A percentile compares a stretch with the other conserved stretches of the same genome.
phyloP scores from a whole-genome alignment of 2,113 vertebrate genomes.

The Syrrhaptes paradoxus region DNA sequence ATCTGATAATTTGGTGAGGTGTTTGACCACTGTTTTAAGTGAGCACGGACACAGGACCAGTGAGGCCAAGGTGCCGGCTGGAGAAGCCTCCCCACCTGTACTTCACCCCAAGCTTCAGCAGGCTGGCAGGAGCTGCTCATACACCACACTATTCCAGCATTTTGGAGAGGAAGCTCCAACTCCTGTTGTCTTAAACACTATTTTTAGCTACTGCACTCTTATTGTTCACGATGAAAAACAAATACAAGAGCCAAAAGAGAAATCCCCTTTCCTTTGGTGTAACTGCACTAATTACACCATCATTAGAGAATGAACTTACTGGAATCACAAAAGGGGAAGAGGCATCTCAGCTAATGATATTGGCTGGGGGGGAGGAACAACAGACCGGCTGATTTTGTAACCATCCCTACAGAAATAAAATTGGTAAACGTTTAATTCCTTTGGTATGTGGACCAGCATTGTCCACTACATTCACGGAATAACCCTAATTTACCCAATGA shows the following conservation, averaged over 20 bases:
- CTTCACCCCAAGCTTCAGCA: background rate
- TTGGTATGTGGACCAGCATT: background rate
- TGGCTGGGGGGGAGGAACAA: background rate
- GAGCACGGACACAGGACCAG: rapidly evolving
- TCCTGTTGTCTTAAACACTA: background rate
- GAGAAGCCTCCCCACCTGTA: no score
- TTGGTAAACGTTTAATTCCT: background rate
- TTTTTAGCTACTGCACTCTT: background rate
- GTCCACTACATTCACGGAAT: background rate
- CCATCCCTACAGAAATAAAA: background rate
- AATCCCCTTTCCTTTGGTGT: background rate
- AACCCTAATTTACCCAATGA: background rate
- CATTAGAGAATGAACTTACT: background rate
- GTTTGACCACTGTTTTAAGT: rapidly evolving
- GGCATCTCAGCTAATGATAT: background rate
- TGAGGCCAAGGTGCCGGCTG: no score
- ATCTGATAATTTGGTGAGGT: rapidly evolving
- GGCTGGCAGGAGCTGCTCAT: background rate
- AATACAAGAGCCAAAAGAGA: background rate
- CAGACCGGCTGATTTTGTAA: background rate
- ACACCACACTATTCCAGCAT: rapidly evolving
- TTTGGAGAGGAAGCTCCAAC: background rate
- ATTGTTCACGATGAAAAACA: background rate
- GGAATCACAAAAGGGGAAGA: background rate
- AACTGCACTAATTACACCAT: background rate